Base-by-base conservation (phyloP, 2,113 vertebrate species). In the Pomatostomus ruficeps region DNA sequence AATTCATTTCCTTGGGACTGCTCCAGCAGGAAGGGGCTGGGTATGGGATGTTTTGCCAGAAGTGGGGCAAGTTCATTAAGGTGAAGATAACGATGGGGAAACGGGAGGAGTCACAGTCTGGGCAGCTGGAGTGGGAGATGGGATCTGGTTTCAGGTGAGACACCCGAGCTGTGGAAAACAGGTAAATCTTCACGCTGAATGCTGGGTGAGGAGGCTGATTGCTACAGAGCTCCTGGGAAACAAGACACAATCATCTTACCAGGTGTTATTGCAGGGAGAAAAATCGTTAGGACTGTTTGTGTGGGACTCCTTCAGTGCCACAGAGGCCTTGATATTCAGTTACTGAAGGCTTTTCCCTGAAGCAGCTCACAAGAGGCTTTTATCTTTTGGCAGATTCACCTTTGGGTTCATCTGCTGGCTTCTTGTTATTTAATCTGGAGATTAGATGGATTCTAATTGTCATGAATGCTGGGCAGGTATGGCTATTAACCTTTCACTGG, bases 401-500 rank as follows among this genome's bases (percentile, higher is more conserved):
- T 97, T 96, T 95, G 92, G 75, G 88, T 82, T 93, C 74, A 79
- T 87, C 88, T 85, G 42, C 45, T 90, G 82, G 22, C 33, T 90
- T 68, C 62, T 51, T 57, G 3, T 1, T 90, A 10, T 59, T 91
- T 94, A 66, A 85, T 70, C 88, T 73, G 88, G 76, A 90, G 95
- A 95, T 95, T 76, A 96, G 88, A 72, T 52, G 57, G 70, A 29
- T 75, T 71, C 54, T 75, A 28, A 67, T 89, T 67, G 31, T 76
- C 85, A 33, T 85, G 42, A 83, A 3, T 2, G 5, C 75, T 66
- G 55, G 63, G 85, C 29, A 85, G 46, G 54, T 28, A 79, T 0
- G 58, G 82, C 91, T 90, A 86, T 95, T 97, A 93, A 95, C 91
- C 92, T 97, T 96, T 70, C 85, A 66, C 75, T 85, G 59, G 42